Conservation (phyloP, 1,140 invertebrate genomes). For the Drosophila gunungcola region DNA sequence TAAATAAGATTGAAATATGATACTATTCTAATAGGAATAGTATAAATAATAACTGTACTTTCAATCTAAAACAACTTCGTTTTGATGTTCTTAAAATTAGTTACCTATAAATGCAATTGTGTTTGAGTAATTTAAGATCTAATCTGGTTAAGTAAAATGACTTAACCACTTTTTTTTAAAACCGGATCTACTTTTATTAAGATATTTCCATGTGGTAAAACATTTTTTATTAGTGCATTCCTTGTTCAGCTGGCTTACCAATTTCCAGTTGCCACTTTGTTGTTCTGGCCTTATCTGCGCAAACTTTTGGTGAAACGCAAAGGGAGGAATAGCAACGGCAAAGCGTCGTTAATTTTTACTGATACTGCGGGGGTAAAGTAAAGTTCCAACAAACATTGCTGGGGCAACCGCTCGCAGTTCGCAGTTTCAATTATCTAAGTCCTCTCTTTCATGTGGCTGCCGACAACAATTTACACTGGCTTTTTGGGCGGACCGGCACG, state of each 20-base stretch:
- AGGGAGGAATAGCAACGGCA: slow-evolving; percentile 38
- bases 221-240: slow-evolving; percentile 2
- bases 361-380: slow-evolving; percentile 14
- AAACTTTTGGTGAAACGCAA: slow-evolving; percentile 64
- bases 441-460: slow-evolving; percentile 72
- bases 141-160: too few species aligned
- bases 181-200: too few species aligned
- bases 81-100: too few species aligned
- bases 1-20: too few species aligned
- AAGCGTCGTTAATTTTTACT: slow-evolving; percentile 79
- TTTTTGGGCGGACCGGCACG: slow-evolving; percentile 27
- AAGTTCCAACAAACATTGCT: slow-evolving; percentile 14
- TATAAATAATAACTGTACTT: too few species aligned
- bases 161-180: too few species aligned
- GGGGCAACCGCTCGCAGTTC: slow-evolving; percentile 57
- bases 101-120: too few species aligned
- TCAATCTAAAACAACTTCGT: too few species aligned
- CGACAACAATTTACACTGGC: slow-evolving; percentile 50
- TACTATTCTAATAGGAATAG: too few species aligned
- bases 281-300: slow-evolving; percentile 64
- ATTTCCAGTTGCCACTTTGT: slow-evolving; percentile 66
- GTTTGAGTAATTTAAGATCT: too few species aligned
- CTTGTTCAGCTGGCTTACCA: slow-evolving; percentile 12
- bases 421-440: slow-evolving; percentile 75
- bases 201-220: too few species aligned